Percentiles rank a stretch among this genome's conserved stretches.
Evolutionary conservation across 2,888 invertebrate species (phyloP).

Genomic region (Spilarctia lutea): DNA sequence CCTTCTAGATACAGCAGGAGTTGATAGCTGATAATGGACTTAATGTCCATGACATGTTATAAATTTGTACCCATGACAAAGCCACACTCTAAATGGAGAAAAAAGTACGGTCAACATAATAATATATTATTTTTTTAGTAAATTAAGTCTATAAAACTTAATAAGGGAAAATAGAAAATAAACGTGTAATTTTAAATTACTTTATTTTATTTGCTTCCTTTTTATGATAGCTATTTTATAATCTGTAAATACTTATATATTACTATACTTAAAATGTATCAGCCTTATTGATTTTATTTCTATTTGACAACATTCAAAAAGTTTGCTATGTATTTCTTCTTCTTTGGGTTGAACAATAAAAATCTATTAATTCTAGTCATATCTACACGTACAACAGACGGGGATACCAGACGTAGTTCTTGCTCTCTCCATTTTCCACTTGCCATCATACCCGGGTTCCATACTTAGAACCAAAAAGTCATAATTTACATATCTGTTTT

Average conservation of each 20-base stretch:
- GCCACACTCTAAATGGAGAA: too few relatives aligned
- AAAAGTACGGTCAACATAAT: too few relatives aligned
- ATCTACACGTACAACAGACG: constrained; percentile 48
- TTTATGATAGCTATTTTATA: neutral
- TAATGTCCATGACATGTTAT: too few relatives aligned
- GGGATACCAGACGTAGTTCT: constrained; percentile 39
- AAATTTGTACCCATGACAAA: too few relatives aligned
- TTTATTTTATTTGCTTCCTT: neutral
- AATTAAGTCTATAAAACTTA: neutral
- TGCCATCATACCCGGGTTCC: constrained; percentile 4
- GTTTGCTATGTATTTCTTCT: neutral
- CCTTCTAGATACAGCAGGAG: too few relatives aligned
- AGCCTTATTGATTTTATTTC: neutral
- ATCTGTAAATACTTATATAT: neutral
- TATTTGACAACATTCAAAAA: neutral
- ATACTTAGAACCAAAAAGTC: constrained; percentile 45
- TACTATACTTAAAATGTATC: neutral
- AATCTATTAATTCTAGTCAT: constrained; percentile 9
- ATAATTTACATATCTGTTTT: constrained; percentile 27
- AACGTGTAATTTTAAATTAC: neutral
- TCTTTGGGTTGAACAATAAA: neutral
- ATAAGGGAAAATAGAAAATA: neutral
- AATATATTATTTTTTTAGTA: too few relatives aligned
- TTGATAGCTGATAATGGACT: too few relatives aligned
- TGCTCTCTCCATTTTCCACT: constrained; percentile 33